A percentile compares a stretch with the other conserved stretches of the same genome.
These are phyloP conservation scores for Protobothrops mucrosquamatus DNA, from an alignment of 2,113 vertebrate genomes.

Conservation along the genomic window DNA sequence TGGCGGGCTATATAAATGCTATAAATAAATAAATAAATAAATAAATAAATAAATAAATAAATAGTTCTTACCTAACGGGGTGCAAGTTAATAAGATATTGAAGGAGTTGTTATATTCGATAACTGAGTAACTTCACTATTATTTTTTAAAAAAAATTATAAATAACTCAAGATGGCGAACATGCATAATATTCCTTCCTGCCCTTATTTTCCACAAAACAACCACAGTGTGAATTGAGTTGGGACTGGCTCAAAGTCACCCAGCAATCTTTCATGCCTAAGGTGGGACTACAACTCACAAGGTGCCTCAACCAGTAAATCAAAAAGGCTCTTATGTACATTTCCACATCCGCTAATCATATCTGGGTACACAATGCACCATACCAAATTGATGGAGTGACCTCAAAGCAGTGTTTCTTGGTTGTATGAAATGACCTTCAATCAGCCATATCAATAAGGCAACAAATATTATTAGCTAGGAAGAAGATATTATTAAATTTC, in stretches of 20 bases:
- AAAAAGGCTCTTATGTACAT: not conserved
- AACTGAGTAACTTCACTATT: not conserved
- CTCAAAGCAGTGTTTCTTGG: not conserved
- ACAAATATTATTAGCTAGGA: not conserved
- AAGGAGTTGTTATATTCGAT: not conserved
- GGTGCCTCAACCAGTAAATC: not conserved
- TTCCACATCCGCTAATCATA: not conserved
- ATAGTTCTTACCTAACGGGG: not conserved
- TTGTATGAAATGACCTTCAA: not conserved
- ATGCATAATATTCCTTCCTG: not conserved
- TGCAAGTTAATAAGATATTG: not conserved
- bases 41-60: no score
- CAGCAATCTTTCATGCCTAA: not conserved
- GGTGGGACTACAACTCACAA: not conserved
- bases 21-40: not conserved
- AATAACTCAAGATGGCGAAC: not conserved
- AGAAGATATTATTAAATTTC: not conserved
- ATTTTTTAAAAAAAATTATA: no score
- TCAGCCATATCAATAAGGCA: not conserved
- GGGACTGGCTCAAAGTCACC: not conserved
- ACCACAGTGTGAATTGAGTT: not conserved
- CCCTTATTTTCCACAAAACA: not conserved
- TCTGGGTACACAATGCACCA: not conserved
- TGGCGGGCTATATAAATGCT: not conserved
- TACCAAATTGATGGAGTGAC: not conserved